Base-by-base conservation (phyloP, 1,140 invertebrate species). In the Drosophila cardini region DNA sequence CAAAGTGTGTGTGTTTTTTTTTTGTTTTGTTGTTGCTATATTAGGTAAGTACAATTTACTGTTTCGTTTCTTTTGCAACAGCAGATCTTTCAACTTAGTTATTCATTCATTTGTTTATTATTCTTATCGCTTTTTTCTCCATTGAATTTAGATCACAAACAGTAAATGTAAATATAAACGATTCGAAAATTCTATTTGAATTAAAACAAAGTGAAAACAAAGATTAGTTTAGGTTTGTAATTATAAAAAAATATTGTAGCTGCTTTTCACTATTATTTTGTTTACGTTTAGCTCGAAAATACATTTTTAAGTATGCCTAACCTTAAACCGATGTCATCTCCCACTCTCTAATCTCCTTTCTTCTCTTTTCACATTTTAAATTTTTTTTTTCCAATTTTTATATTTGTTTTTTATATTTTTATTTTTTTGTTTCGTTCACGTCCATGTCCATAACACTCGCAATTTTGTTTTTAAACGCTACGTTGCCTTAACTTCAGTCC, bases 401-500 rank as follows among this genome's bases (percentile, higher is more conserved):
- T 30, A 8, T 58, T 57, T 21, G 38, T 57, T 34, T 46, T 64
- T 32, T 48, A 18, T 18, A 46, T 48, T 57, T 26, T 36, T 10
- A n/a, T n/a, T n/a, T 30, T 52, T 52, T 45, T 58, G 42, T 64
- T 52, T 77, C 82, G 74, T 72, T 55, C 78, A 86, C 82, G 53
- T 86, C 84, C 76, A 79, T 87, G 80, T 86, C 72, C 76, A 86
- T 86, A 86, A 86, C 83, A 86, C 83, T 79, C 83, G 84, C 81
- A 80, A 86, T 87, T 89, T 84, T 80, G 80, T 89, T 79, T 89
- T 86, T 90, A 86, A 87, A 90, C 83, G 73, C 82, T 90, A 90
- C 83, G 83, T 90, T 90, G 82, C 87, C 87, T 90, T 87, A 90
- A 90, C 83, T 90, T 87, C 85, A 85, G 86, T 90, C 86, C 86